Conservation (phyloP, 2,888 invertebrate genomes). For the Cyaniris semiargus region DNA sequence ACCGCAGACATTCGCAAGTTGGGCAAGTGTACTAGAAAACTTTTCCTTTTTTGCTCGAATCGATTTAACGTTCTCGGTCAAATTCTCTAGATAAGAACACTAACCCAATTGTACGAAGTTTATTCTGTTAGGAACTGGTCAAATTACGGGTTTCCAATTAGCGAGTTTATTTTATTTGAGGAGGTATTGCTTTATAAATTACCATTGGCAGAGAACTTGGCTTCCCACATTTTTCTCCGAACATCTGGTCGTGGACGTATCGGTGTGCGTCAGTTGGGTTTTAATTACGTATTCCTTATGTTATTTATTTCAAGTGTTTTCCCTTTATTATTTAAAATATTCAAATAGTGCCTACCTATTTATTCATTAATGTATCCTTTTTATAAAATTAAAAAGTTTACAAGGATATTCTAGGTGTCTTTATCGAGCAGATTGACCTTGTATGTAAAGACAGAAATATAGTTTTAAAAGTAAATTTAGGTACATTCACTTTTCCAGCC, state of each 20-base stretch:
- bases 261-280: neutral
- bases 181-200: neutral
- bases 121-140: neutral
- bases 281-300: neutral
- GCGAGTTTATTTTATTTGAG: conserved; percentile 11
- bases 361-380: neutral
- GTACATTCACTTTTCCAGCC: conserved; percentile 71
- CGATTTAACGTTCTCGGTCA: neutral
- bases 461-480: conserved; percentile 45
- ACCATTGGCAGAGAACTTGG: neutral
- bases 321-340: neutral
- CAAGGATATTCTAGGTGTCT: neutral
- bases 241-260: neutral
- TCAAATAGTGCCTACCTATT: neutral
- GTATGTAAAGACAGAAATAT: neutral
- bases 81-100: neutral
- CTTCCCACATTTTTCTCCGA: neutral
- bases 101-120: conserved; percentile 4
- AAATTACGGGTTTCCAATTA: neutral
- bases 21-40: neutral
- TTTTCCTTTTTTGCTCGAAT: neutral
- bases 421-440: neutral
- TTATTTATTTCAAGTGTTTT: neutral
- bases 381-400: neutral
- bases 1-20: neutral